phyloP scores from a whole-genome alignment of 1,140 invertebrate species.

The Leptinotarsa texana region DNA sequence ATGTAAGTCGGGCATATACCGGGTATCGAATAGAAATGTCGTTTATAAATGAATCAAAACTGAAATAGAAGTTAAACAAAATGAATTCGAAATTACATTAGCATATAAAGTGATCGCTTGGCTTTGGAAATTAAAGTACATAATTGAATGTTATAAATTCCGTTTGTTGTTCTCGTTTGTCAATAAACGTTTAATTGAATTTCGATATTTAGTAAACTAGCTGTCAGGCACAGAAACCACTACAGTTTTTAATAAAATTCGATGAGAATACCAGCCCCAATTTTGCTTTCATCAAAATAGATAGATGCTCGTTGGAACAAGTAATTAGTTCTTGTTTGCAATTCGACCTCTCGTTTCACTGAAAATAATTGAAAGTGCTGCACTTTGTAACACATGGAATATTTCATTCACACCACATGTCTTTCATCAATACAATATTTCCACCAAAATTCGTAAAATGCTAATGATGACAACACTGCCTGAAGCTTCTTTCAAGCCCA shows the following conservation, averaged over 20 bases:
- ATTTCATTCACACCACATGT: too few species aligned
- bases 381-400: too few species aligned
- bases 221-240: conserved; percentile 11
- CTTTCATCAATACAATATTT: too few species aligned
- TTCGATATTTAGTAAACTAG: conserved; percentile 17
- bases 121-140: conserved; percentile 21
- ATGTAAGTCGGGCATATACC: not conserved
- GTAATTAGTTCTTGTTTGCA: not conserved
- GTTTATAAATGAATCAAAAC: conserved; percentile 10
- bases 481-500: too few species aligned
- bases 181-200: conserved; percentile 24
- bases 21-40: not conserved
- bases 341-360: too few species aligned
- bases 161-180: conserved; percentile 17
- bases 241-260: not conserved
- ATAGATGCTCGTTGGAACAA: not conserved
- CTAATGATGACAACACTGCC: too few species aligned
- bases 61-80: conserved; percentile 13
- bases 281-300: not conserved
- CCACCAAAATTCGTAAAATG: too few species aligned
- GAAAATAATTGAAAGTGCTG: too few species aligned
- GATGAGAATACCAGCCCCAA: not conserved
- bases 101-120: conserved; percentile 19
- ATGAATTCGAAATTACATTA: conserved; percentile 10
- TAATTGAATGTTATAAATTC: conserved; percentile 28